phyloP scores from a whole-genome alignment of 2,113 vertebrate genomes.

The Apaloderma vittatum region DNA sequence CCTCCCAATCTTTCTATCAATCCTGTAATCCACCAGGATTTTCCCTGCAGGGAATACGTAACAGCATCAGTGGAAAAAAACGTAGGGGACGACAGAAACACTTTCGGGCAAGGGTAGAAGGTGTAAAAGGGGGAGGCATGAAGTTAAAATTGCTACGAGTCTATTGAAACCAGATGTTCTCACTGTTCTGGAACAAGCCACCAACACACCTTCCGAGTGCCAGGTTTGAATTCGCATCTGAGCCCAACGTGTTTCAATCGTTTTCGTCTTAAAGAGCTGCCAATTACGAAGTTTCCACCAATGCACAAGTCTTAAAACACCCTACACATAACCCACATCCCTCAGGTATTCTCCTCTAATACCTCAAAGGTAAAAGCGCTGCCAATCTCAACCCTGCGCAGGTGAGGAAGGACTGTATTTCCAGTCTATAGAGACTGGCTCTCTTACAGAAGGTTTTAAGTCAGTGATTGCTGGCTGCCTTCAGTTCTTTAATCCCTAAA shows the following conservation, averaged over 20 bases:
- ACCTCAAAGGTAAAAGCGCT: not conserved
- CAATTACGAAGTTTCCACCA: not conserved
- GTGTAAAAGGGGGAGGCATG: not conserved
- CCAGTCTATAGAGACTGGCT: not conserved
- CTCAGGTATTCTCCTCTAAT: not conserved
- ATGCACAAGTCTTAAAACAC: not conserved
- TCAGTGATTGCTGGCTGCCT: constrained; percentile 49
- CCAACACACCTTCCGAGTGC: not conserved
- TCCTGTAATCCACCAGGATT: constrained; percentile 53
- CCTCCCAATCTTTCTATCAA: constrained; percentile 35
- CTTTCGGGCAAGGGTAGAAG: not conserved
- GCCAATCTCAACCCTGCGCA: not conserved
- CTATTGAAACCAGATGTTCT: constrained; percentile 21
- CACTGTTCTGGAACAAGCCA: not conserved
- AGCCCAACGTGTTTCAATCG: not conserved
- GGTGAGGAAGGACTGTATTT: not conserved
- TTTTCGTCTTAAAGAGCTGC: not conserved
- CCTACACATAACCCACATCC: not conserved
- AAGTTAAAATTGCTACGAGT: not conserved
- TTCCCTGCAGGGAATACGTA: constrained; percentile 20
- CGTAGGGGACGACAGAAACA: not conserved
- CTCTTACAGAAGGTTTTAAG: constrained; percentile 8
- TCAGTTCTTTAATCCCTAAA: constrained; percentile 71
- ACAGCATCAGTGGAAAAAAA: not conserved
- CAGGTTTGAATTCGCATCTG: not conserved